Base-by-base conservation (phyloP, 2,113 vertebrate species). In the Anser brachyrhynchus region DNA sequence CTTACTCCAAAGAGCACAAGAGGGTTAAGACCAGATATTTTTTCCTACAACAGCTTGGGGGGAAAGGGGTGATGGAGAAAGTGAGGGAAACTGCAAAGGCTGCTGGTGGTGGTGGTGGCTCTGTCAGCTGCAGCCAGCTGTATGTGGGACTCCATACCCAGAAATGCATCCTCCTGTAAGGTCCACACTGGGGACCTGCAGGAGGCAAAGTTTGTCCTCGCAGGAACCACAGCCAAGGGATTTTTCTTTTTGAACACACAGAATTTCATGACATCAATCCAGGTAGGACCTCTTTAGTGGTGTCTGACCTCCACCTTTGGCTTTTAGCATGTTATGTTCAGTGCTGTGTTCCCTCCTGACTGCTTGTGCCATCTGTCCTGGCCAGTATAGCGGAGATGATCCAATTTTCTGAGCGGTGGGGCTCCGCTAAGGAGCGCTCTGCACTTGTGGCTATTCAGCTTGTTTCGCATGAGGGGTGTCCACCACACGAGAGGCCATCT, bases 111-210 rank as follows among this genome's bases (percentile, higher is more conserved):
- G 44, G 14, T 31, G 31, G 3, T 84, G 59, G 87, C 22, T 18
- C 29, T 0, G 0, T 39, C 58, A 62, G 37, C 51, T 84, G 25
- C 69, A 73, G 33, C 18, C 3, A 2, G 23, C 23, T 41, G 26
- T 8, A 19, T 65, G 18, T 29, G 37, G 26, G 62, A 41, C 26
- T 65, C 26, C 8, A 28, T 19, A 25, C 26, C 11, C 37, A 39
- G 5, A 7, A 29, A 37, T 41, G 26, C 16, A 17, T 29, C 37
- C 62, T 65, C 37, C 17, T 41, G 16, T 18, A 41, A 26, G 26
- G 25, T 65, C 37, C 26, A 41, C 62, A 20, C 17, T 65, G 39
- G 62, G 26, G 62, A 65, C 41, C 25, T 39, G 19, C 37, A 55
- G 70, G 37, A 37, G 35, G 26, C 35, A 54, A 20, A 28, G 26